Evolutionary conservation across 1,140 invertebrate genomes (phyloP), one percentile per base, ranked within the genome.

Genomic region (Drepana arcuata): DNA sequence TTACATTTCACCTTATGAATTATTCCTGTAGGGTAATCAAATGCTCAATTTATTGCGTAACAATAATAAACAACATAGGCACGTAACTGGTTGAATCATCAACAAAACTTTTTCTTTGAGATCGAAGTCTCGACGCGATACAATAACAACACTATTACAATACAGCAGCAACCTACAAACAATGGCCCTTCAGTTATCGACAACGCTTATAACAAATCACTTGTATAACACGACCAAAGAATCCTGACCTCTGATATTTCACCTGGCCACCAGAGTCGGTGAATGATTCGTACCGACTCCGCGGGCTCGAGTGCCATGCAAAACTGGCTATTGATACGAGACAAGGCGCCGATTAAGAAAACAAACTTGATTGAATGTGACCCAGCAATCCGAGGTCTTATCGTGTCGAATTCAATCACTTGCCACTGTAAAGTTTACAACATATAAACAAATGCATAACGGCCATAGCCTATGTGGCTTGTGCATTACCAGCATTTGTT

Each of bases 171-270:
- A 55, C 52, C 52, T 44, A 48, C 41, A 49, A 45, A 61, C 56
- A 69, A 67, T 57, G 48, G 53, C 39, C 43, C 52, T 58, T 49
- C 47, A 60, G 55, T 55, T 59, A 57, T 62, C 56, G 54, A 49
- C 44, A 42, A 43, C 27, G 29, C 40, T 47, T 60, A 59, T 54
- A 62, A 61, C 50, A 58, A 58, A 58, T 60, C 51, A 58, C 38
- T 48, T 50, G 38, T 42, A 41, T 36, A 51, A 51, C 41, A 27
- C 42, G 48, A 32, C 67, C 62, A 59, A 21, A 36, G 21, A 27
- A 2, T n/a, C 4, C 29, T 41, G 60, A 57, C 36, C 64, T 48
- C 45, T 48, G 25, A 33, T 16, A 41, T 48, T 46, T 49, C 37
- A 48, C 34, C 34, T 29, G 34, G 43, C 21, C 26, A 15, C 41